phyloP scores from a whole-genome alignment of 2,113 vertebrate species.

The Poeciliopsis turrubarensis region DNA sequence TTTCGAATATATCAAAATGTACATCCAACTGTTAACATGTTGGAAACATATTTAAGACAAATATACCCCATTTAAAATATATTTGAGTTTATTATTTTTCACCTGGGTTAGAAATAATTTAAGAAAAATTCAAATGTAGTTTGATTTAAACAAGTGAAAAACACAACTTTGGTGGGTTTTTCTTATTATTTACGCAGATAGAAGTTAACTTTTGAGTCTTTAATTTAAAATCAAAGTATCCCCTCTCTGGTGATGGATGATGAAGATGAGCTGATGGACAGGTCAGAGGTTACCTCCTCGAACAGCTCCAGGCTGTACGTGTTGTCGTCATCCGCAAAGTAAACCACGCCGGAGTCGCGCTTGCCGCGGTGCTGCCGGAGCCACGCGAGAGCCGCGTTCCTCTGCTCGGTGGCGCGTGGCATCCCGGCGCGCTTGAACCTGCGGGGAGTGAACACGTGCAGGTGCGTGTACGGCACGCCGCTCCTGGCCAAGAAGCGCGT shows the following conservation, averaged over 20 bases:
- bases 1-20: no score
- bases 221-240: no score
- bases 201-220: no score
- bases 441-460: slow-evolving; percentile 92
- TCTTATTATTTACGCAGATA: neutral
- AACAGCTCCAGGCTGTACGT: slow-evolving; percentile 98
- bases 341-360: slow-evolving; percentile 88
- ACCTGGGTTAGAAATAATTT: no score
- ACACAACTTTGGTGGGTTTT: no score
- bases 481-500: slow-evolving; percentile 86
- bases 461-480: slow-evolving; percentile 89
- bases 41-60: no score
- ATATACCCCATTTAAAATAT: no score
- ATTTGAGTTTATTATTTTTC: no score
- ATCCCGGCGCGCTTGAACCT: slow-evolving; percentile 92
- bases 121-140: no score
- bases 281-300: slow-evolving; percentile 85
- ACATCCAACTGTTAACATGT: no score
- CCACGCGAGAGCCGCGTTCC: slow-evolving; percentile 92
- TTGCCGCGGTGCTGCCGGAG: slow-evolving; percentile 85
- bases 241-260: no score
- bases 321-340: slow-evolving; percentile 99
- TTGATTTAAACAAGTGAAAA: no score
- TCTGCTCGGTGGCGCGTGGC: slow-evolving; percentile 95
- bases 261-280: neutral